Percentiles rank a stretch among this genome's conserved stretches.
phyloP scores from a whole-genome alignment of 2,888 invertebrate species.

The Drosophila nr. perissopoda region DNA sequence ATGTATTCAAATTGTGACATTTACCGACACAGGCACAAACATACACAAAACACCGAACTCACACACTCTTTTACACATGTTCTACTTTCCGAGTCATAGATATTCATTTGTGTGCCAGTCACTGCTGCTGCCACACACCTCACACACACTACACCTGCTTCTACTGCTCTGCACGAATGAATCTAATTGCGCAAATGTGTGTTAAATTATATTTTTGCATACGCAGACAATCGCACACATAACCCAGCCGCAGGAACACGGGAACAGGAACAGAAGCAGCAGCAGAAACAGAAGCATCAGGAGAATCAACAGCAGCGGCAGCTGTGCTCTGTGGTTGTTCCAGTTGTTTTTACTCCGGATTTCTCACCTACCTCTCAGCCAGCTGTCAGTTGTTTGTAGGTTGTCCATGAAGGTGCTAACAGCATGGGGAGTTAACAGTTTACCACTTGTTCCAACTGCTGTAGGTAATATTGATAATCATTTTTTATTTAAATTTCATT shows the following conservation, averaged over 20 bases:
- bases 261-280: neutral
- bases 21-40: constrained; percentile 58
- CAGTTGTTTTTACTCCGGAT: constrained; percentile 62
- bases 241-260: constrained; percentile 31
- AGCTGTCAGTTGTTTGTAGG: constrained; percentile 27
- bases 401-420: constrained; percentile 13
- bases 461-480: neutral
- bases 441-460: neutral
- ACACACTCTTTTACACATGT: constrained; percentile 40
- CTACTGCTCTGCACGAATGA: constrained; percentile 70
- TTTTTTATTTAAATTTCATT: neutral
- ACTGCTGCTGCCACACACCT: constrained; percentile 25
- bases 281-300: constrained; percentile 3
- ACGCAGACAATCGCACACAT: constrained; percentile 67
- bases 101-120: constrained; percentile 74
- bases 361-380: constrained; percentile 30
- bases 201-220: constrained; percentile 81
- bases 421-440: constrained; percentile 33
- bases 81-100: constrained; percentile 67
- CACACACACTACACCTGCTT: constrained; percentile 20
- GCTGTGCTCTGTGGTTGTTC: constrained; percentile 50
- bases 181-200: constrained; percentile 81
- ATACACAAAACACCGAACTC: constrained; percentile 3
- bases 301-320: constrained; percentile 32
- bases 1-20: constrained; percentile 79